Conservation (phyloP, 2,888 invertebrate genomes). For the Blastobasis adustella region DNA sequence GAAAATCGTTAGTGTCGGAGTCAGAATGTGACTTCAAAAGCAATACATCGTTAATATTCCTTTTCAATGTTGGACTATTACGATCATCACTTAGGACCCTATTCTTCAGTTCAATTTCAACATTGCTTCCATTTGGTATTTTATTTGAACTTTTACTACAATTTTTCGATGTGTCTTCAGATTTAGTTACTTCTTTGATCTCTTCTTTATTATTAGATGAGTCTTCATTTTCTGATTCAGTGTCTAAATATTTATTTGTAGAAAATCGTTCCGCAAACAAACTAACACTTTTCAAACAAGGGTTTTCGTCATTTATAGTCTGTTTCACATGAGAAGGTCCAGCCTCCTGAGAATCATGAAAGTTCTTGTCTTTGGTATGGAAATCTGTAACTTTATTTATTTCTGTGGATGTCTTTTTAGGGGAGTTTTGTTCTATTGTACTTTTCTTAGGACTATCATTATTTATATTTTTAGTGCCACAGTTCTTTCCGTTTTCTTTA, state of each 20-base stretch:
- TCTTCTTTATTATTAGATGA: constrained; percentile 10
- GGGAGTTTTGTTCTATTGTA: too few relatives aligned
- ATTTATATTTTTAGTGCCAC: not conserved
- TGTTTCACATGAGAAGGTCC: constrained; percentile 1
- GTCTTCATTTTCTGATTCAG: constrained; percentile 31
- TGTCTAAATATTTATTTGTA: constrained; percentile 30
- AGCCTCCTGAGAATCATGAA: constrained; percentile 7
- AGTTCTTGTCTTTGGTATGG: constrained; percentile 3
- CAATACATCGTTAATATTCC: constrained; percentile 22
- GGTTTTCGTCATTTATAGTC: constrained; percentile 23
- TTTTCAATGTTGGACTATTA: too few relatives aligned
- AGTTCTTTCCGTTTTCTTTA: not conserved
- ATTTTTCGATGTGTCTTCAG: constrained; percentile 1
- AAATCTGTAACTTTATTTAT: too few relatives aligned
- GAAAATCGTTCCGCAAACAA: constrained; percentile 46
- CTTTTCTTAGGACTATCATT: not conserved
- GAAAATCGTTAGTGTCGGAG: constrained; percentile 21
- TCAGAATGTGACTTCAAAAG: constrained; percentile 40
- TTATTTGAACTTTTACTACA: not conserved
- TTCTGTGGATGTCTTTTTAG: too few relatives aligned
- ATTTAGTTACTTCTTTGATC: not conserved
- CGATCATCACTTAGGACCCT: too few relatives aligned
- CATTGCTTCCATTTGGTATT: too few relatives aligned
- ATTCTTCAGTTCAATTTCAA: too few relatives aligned
- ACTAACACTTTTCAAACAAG: constrained; percentile 52